These are phyloP conservation scores for Corythoichthys haematopterus DNA, from an alignment of 2,113 vertebrate genomes.

Conservation along the genomic window DNA sequence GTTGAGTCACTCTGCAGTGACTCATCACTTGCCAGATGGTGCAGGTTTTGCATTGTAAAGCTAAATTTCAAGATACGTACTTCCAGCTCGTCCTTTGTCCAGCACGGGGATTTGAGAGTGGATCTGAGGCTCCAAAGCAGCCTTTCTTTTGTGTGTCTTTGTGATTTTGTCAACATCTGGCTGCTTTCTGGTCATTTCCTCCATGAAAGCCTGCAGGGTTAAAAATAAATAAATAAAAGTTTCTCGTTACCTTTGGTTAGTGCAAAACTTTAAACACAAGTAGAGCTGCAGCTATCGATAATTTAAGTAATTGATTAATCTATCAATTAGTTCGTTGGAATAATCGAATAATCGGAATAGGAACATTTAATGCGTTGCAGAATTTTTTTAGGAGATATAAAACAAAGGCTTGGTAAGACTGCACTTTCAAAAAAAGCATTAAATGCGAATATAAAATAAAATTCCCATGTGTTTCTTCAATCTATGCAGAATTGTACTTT, in stretches of 20 bases:
- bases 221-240: neutral
- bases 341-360: no score
- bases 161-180: slow-evolving; percentile 98
- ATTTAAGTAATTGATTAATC: no score
- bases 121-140: slow-evolving; percentile 49
- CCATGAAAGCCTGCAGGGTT: slow-evolving; percentile 85
- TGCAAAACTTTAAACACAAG: no score
- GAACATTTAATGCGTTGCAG: no score
- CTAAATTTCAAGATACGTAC: slow-evolving; percentile 72
- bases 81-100: slow-evolving; percentile 84
- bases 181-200: slow-evolving; percentile 99
- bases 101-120: slow-evolving; percentile 94
- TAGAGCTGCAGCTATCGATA: no score
- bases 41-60: slow-evolving; percentile 25
- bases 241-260: neutral
- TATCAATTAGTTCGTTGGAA: no score
- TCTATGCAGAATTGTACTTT: no score
- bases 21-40: slow-evolving; percentile 56
- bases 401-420: no score
- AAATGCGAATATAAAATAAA: no score
- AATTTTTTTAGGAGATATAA: no score
- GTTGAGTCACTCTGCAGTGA: slow-evolving; percentile 35
- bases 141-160: slow-evolving; percentile 93
- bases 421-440: no score
- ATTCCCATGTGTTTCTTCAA: no score